Base-by-base conservation (phyloP, 2,113 vertebrate species). In the Gambusia affinis region DNA sequence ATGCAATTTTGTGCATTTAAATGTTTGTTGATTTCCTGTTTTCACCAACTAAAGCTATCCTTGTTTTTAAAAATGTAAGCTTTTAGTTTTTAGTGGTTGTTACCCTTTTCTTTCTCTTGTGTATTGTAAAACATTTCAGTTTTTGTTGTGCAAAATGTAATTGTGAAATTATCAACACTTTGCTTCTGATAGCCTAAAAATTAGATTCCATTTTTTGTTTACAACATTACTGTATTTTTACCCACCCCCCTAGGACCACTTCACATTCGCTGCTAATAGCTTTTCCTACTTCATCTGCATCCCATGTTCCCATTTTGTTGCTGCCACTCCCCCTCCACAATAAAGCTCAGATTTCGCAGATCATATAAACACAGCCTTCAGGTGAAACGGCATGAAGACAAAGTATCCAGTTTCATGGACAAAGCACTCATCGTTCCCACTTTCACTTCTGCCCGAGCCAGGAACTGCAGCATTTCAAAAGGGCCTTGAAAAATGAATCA, bases 271-370 rank as follows among this genome's bases (percentile, higher is more conserved):
- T 57, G 51, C 17, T 57, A 75, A 79, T 65, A 78, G 57, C 47
- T 66, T 67, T 74, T 78, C 80, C 47, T 39, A 60, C 80, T 62
- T 76, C 80, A 78, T 87, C 70, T 87, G 77, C 42, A 82, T 51
- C 51, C 68, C 28, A 10, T 83, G 80, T 85, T 79, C 81, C 77
- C 24, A 65, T 66, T 77, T 65, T 28, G 66, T 75, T 63, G 47
- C 78, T 70, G 70, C 75, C 35, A 51, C 47, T 79, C 60, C 77
- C 68, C 37, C 64, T 75, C 63, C 31, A 64, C 54, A 62, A 72
- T 66, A 78, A 72, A 76, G 80, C 60, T 8, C 60, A 47, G 60
- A 75, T 64, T 44, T 70, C 64, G 75, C 64, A 54, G 17, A 69
- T 28, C 22, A 10, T 78, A 63, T 37, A 0, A 69, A 64, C 51